A percentile compares a stretch with the other conserved stretches of the same genome.
Conservation (phyloP, 92 coral and sea anemone species). For the Parazoanthus darwini region DNA sequence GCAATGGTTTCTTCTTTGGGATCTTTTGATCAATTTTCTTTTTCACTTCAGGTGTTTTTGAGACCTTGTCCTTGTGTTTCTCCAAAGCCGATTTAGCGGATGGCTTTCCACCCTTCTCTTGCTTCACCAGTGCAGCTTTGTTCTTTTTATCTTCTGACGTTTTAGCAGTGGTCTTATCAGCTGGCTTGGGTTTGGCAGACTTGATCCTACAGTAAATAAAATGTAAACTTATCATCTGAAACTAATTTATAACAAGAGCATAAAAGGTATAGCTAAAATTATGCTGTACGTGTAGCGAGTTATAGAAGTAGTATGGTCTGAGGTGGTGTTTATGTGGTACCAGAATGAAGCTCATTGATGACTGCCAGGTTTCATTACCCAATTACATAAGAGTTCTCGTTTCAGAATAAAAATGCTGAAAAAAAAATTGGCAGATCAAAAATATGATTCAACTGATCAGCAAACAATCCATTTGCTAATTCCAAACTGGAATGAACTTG, state of each 20-base stretch:
- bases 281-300: no score
- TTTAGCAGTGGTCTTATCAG: neutral
- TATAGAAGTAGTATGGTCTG: no score
- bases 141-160: constrained; percentile 1
- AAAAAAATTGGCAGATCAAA: no score
- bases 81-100: neutral
- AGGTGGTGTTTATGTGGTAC: no score
- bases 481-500: no score
- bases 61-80: constrained; percentile 44
- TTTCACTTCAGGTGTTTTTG: constrained; percentile 63
- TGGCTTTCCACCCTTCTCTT: neutral
- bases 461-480: no score
- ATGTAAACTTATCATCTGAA: neutral
- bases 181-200: constrained; percentile 1
- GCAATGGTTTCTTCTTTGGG: constrained; percentile 18
- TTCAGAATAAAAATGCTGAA: no score
- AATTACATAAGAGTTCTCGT: no score
- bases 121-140: neutral
- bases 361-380: no score
- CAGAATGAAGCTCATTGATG: no score
- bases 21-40: constrained; percentile 26
- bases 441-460: no score
- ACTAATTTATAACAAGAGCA: neutral
- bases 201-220: constrained; percentile 11
- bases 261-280: neutral